phyloP scores from a whole-genome alignment of 2,888 invertebrate genomes.

The Microctonus aethiopoides region DNA sequence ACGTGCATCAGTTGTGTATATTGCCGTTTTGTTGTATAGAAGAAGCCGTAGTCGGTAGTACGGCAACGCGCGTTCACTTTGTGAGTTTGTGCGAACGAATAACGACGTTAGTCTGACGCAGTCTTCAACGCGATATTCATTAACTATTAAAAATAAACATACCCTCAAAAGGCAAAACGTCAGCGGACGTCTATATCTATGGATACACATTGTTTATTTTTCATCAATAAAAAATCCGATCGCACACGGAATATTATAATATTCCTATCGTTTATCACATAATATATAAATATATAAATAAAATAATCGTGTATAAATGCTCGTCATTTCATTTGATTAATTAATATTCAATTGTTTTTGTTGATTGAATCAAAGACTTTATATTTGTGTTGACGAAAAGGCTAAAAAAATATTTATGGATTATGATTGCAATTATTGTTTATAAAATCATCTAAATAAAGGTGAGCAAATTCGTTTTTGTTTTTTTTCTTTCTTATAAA shows the following conservation, averaged over 20 bases:
- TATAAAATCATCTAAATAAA: background rate
- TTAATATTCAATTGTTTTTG: background rate
- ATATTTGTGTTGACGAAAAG: background rate
- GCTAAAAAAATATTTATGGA: background rate
- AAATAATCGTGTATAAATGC: background rate
- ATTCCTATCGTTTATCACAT: background rate
- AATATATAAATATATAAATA: too few relatives aligned
- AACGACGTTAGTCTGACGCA: background rate
- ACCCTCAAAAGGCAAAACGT: background rate
- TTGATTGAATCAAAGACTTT: background rate
- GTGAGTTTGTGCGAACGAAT: too few relatives aligned
- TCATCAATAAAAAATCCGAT: background rate
- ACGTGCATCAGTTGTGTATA: conserved; percentile 22
- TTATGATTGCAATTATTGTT: background rate
- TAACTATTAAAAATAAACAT: background rate
- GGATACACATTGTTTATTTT: background rate
- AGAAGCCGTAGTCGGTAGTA: too few relatives aligned
- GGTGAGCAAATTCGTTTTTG: too few relatives aligned
- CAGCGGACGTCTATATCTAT: background rate
- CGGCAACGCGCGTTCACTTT: background rate
- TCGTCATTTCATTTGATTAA: background rate
- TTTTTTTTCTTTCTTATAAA: background rate
- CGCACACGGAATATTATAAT: background rate
- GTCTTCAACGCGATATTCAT: background rate
- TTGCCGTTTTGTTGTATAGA: too few relatives aligned